Conservation (phyloP, 2,888 invertebrate genomes). For the Hyles lineata region DNA sequence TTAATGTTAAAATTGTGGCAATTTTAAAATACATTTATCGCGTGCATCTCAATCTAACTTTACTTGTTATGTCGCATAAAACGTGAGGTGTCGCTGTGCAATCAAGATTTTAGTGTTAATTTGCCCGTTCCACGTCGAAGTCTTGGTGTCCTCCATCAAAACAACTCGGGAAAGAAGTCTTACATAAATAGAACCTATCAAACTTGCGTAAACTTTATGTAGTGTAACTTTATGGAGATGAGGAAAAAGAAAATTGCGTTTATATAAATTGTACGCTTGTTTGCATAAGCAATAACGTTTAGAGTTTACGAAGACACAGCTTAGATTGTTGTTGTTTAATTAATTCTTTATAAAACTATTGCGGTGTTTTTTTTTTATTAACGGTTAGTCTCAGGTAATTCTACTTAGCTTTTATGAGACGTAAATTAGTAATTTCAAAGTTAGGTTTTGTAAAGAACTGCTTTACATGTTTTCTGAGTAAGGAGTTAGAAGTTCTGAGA, state of each 20-base stretch:
- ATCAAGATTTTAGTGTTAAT: background rate
- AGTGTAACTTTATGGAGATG: constrained; percentile 22
- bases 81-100: background rate
- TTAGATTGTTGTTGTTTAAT: background rate
- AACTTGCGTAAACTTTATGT: constrained; percentile 23
- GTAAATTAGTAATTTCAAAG: too few relatives aligned
- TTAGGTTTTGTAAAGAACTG: too few relatives aligned
- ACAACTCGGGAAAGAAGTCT: background rate
- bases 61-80: background rate
- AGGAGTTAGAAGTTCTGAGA: too few relatives aligned
- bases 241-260: constrained; percentile 17
- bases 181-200: constrained; percentile 4
- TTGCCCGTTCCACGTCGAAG: background rate
- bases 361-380: too few relatives aligned
- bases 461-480: too few relatives aligned
- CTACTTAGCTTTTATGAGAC: too few relatives aligned
- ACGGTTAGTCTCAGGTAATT: too few relatives aligned
- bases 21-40: background rate
- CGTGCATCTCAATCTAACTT: background rate
- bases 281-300: background rate
- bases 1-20: background rate
- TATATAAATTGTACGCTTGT: constrained; percentile 1
- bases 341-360: too few relatives aligned
- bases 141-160: background rate
- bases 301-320: background rate